Base-by-base conservation (phyloP, 2,113 vertebrate species). In the Clinocottus analis region DNA sequence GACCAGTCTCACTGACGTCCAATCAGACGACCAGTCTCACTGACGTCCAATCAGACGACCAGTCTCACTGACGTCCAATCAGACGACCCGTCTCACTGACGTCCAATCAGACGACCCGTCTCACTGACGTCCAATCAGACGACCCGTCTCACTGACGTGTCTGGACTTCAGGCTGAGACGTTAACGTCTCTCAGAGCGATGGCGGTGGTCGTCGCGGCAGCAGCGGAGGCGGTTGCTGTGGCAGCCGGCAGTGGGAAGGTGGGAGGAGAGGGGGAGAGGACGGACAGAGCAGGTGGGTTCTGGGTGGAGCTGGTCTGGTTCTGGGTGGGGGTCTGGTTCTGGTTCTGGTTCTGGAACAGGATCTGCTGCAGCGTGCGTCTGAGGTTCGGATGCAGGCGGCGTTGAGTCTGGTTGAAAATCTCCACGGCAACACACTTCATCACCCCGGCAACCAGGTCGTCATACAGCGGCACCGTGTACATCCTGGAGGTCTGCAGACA, bases 401-500 rank as follows among this genome's bases (percentile, higher is more conserved):
- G 94, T 93, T 98, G 97, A 1, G 97, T 98, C 94, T 98, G 97
- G 92, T 95, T 97, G 93, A 99, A 99, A 76, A 97, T 95, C 91
- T 99, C 98, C 91, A 97, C 93, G 13, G 97, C 98, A 59, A 97
- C 95, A 73, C 96, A 95, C 93, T 97, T 99, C 94, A 99, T 95
- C 75, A 96, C 94, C 9, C 97, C 97, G 0, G 96, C 94, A 80
- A 96, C 97, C 89, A 99, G 96, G 93, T 99, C 97, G 89, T 99
- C 97, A 0, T 99, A 99, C 74, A 99, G 94, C 0, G 98, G 98
- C 90, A 99, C 96, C 0, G 98, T 99, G 93, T 99, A 99, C 98
- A 99, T 99, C 85, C 97, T 95, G 17, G 97, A 99, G 64, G 97
- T 98, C 97, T 99, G 93, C 0, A 33, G 47, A 37, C 10, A 65